phyloP scores from a whole-genome alignment of 2,797 vertebrate genomes.

The Chanos chanos region DNA sequence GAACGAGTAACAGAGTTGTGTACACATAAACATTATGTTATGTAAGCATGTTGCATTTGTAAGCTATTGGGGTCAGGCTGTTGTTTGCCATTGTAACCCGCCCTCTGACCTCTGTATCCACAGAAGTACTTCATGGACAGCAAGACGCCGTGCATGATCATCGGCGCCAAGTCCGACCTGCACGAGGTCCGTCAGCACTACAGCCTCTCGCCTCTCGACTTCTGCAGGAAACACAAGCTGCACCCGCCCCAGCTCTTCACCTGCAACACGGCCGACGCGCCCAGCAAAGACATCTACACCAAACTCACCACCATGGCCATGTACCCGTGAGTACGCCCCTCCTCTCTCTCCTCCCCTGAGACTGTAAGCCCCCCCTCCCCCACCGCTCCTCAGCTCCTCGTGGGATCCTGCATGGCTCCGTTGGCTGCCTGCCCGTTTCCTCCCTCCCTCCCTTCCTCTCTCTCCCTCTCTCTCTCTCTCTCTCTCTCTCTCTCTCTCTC shows the following conservation, averaged over 20 bases:
- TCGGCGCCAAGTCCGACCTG: constrained; percentile 92
- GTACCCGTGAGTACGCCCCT: constrained; percentile 90
- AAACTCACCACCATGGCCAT: constrained; percentile 98
- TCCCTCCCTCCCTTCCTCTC: neutral
- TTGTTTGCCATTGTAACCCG: neutral
- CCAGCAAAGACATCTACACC: constrained; percentile 91
- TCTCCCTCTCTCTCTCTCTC: neutral
- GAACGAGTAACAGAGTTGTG: no score
- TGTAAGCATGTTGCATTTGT: neutral
- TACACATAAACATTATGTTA: neutral
- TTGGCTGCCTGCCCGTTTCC: neutral
- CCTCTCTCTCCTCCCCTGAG: neutral
- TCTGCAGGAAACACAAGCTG: constrained; percentile 98
- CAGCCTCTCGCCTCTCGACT: constrained; percentile 84
- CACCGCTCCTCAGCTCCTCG: neutral
- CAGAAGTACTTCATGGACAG: constrained; percentile 97
- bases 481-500: no score
- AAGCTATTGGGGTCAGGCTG: neutral
- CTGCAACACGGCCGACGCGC: constrained; percentile 82
- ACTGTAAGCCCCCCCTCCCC: no score
- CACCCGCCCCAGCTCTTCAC: constrained; percentile 95
- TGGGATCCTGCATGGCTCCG: constrained; percentile 16
- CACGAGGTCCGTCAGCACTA: constrained; percentile 91
- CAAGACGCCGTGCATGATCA: constrained; percentile 90
- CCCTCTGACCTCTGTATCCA: constrained; percentile 2